These are phyloP conservation scores for Cygnus atratus DNA, from an alignment of 2,113 vertebrate species.

Conservation along the genomic window DNA sequence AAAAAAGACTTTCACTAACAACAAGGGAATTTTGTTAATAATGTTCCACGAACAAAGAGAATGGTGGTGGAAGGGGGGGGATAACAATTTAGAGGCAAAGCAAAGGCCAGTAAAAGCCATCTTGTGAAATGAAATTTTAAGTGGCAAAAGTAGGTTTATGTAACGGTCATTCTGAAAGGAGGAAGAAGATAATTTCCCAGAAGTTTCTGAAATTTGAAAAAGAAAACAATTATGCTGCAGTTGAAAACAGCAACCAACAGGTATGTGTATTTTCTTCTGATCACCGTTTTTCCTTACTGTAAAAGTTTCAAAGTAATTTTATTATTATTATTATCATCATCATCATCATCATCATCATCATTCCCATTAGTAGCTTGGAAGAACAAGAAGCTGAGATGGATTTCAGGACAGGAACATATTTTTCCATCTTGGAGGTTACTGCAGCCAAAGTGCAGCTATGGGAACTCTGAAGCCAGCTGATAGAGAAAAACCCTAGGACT, in stretches of 20 bases:
- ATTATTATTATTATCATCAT: not conserved
- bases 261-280: not conserved
- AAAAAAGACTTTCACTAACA: slow-evolving; percentile 37
- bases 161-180: not conserved
- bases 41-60: slow-evolving; percentile 14
- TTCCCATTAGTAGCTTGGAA: not conserved
- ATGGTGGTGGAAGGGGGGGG: not conserved
- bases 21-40: slow-evolving; percentile 34
- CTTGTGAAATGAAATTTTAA: not conserved
- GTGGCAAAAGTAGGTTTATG: not conserved
- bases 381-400: not conserved
- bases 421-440: not conserved
- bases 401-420: not conserved
- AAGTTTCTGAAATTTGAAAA: not conserved
- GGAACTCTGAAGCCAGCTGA: not conserved
- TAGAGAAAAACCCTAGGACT: not conserved
- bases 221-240: no score
- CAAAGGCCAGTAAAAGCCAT: not conserved
- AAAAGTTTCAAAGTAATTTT: not conserved
- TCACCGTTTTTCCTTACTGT: fast-evolving
- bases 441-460: not conserved
- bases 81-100: not conserved
- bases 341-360: no score
- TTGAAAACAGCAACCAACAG: not conserved
- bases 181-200: not conserved